These are phyloP conservation scores for Loripinus fragilis DNA, from an alignment of 2,888 invertebrate genomes.

Conservation along the genomic window DNA sequence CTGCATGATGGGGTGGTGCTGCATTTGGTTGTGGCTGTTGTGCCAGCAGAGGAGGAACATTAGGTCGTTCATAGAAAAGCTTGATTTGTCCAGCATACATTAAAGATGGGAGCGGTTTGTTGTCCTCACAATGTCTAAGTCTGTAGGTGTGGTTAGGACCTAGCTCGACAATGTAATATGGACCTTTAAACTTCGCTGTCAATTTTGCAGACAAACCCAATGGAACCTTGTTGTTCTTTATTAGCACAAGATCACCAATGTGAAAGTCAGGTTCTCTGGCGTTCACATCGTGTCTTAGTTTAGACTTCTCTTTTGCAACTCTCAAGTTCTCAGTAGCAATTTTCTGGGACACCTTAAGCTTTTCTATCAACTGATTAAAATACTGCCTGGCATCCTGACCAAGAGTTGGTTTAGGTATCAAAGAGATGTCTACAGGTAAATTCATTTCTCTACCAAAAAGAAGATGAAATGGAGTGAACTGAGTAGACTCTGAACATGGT, in stretches of 20 bases:
- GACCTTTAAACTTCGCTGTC: conserved; percentile 19
- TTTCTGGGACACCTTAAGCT: conserved; percentile 15
- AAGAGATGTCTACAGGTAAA: conserved; percentile 29
- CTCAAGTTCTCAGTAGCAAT: conserved; percentile 29
- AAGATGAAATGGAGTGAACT: conserved; percentile 18
- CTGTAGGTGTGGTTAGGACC: conserved; percentile 35
- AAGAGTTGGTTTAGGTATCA: not conserved
- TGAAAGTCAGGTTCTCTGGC: conserved; percentile 17
- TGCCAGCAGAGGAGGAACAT: not conserved
- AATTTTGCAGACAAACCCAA: conserved; percentile 31
- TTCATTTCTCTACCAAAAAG: conserved; percentile 37
- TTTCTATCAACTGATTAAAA: conserved; percentile 21
- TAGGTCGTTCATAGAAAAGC: conserved; percentile 21
- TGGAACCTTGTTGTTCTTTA: conserved; percentile 6
- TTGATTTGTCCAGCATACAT: conserved; percentile 37
- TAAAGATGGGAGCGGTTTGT: conserved; percentile 21
- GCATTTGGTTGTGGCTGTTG: not conserved
- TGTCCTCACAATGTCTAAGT: not conserved
- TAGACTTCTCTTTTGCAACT: conserved; percentile 18
- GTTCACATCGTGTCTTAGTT: conserved; percentile 29
- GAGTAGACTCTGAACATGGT: conserved; percentile 25
- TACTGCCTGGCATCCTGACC: conserved; percentile 17
- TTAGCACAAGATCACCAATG: conserved; percentile 23
- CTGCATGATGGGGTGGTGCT: no score
- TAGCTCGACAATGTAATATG: not conserved